Conservation (phyloP, 1,140 invertebrate genomes). For the Zaprionus lachaisei region DNA sequence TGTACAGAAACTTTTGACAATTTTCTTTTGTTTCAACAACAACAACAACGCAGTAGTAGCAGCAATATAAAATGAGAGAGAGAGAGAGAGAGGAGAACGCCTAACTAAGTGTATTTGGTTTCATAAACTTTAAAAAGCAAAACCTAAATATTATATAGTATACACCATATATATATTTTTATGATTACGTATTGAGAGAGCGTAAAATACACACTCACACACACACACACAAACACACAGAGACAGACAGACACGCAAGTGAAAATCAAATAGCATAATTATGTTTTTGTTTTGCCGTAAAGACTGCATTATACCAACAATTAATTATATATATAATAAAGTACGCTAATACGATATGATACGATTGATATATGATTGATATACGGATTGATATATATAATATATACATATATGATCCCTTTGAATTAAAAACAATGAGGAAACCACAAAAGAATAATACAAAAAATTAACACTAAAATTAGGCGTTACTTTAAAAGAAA, state of each 20-base stretch:
- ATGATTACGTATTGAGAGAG: constrained; percentile 4
- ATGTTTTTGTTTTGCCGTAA: constrained; percentile 84
- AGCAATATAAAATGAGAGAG: background rate
- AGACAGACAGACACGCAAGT: constrained; percentile 32
- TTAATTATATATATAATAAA: constrained; percentile 71
- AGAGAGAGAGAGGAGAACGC: constrained; percentile 15
- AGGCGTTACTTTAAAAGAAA: constrained; percentile 41
- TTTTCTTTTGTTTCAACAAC: constrained; percentile 1
- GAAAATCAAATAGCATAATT: constrained; percentile 80
- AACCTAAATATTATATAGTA: constrained; percentile 72
- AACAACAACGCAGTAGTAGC: background rate
- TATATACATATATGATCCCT: constrained; percentile 32
- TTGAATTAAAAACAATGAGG: constrained; percentile 34
- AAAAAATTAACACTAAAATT: constrained; percentile 20
- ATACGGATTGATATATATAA: constrained; percentile 45
- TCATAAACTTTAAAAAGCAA: constrained; percentile 75
- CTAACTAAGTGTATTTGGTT: constrained; percentile 79
- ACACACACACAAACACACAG: constrained; percentile 15
- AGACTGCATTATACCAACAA: constrained; percentile 84
- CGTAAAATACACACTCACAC: constrained; percentile 21
- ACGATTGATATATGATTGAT: constrained; percentile 33
- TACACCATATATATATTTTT: constrained; percentile 37
- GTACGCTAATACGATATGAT: constrained; percentile 7
- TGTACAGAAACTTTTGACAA: background rate
- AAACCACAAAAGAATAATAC: constrained; percentile 36